These are phyloP conservation scores for Pygoscelis adeliae DNA, from an alignment of 2,113 vertebrate genomes.

Conservation along the genomic window DNA sequence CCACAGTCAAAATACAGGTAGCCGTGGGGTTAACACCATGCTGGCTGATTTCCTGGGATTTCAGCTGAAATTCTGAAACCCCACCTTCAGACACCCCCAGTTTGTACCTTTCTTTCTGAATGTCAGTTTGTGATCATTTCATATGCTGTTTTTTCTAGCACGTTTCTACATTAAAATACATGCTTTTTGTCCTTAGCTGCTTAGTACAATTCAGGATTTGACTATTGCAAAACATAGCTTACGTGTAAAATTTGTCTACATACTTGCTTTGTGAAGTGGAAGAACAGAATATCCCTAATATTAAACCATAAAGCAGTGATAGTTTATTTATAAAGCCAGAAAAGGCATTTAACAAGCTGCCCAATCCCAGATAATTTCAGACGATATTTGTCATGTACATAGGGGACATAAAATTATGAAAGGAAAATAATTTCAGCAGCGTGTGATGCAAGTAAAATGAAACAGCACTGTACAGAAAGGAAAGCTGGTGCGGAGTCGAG, in stretches of 20 bases:
- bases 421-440: neutral
- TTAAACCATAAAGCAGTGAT: neutral
- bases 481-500: rapidly evolving
- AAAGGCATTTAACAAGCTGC: neutral
- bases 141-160: neutral
- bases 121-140: neutral
- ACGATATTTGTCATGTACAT: neutral
- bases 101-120: neutral
- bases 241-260: neutral
- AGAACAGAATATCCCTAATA: neutral
- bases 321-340: neutral
- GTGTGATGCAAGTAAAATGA: neutral
- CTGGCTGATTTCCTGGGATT: neutral
- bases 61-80: neutral
- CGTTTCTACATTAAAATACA: neutral
- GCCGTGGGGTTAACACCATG: rapidly evolving
- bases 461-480: neutral
- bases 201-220: neutral
- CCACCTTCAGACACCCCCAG: neutral
- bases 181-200: neutral
- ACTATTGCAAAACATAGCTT: neutral
- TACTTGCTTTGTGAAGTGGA: neutral
- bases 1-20: neutral
- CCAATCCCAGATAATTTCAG: neutral
- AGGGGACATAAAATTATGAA: neutral